Evolutionary conservation across 2,888 invertebrate genomes (phyloP).

Genomic region (Drosophila nigritarsus): DNA sequence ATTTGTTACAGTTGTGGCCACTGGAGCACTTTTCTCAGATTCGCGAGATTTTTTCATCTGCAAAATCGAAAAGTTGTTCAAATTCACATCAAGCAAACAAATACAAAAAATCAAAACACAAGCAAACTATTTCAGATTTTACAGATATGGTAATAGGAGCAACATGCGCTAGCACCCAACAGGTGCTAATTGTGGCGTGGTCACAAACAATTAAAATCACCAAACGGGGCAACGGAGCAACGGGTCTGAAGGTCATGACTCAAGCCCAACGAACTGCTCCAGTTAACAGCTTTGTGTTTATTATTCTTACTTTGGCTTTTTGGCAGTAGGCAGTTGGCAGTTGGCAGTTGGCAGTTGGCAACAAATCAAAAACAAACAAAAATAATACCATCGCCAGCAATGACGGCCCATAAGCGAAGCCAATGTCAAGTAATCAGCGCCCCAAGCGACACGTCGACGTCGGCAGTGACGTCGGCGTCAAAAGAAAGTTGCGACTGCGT

Average conservation of each 20-base stretch:
- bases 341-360: conserved; percentile 1
- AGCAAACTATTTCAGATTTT: conserved; percentile 30
- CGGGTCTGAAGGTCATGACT: conserved; percentile 14
- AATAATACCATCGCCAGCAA: conserved; percentile 6
- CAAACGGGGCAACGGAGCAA: not conserved
- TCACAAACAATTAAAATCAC: conserved; percentile 37
- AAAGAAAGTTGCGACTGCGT: conserved; percentile 69
- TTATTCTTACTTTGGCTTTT: conserved; percentile 3
- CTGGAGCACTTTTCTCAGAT: conserved; percentile 52
- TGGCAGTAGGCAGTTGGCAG: not conserved
- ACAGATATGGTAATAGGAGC: conserved; percentile 44
- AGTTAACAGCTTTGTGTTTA: conserved; percentile 37
- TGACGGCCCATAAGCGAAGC: conserved; percentile 42
- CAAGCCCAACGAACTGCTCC: conserved; percentile 43
- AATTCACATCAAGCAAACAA: not conserved
- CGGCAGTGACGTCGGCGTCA: conserved; percentile 26
- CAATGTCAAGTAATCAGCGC: conserved; percentile 60
- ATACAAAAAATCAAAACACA: not conserved
- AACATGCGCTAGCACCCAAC: conserved; percentile 43
- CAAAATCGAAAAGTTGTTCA: conserved; percentile 12
- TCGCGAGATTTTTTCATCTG: conserved; percentile 73
- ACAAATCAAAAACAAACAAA: conserved; percentile 1
- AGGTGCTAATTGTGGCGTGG: conserved; percentile 70
- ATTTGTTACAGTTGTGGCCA: conserved; percentile 35
- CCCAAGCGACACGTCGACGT: conserved; percentile 25